These are phyloP conservation scores for Lota lota DNA, from an alignment of 2,113 vertebrate species.

Conservation along the genomic window DNA sequence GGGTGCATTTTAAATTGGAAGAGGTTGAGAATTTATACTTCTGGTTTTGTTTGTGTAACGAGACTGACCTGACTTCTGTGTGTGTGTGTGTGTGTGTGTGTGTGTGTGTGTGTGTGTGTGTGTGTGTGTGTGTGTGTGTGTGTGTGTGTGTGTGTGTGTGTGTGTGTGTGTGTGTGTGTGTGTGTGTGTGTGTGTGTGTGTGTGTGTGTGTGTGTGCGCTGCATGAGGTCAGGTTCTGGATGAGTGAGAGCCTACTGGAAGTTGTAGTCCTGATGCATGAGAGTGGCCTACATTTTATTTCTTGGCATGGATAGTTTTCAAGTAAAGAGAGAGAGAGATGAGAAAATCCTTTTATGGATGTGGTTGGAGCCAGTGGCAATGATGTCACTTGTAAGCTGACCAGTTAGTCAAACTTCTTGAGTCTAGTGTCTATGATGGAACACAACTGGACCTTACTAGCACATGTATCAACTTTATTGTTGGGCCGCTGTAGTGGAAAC, in stretches of 20 bases:
- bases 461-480: no score
- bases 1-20: conserved; percentile 24
- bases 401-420: conserved; percentile 18
- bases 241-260: conserved; percentile 26
- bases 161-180: conserved; percentile 26
- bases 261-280: conserved; percentile 20
- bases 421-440: conserved; percentile 40
- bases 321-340: conserved; percentile 38
- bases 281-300: conserved; percentile 35
- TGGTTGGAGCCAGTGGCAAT: conserved; percentile 27
- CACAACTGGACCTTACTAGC: conserved; percentile 1
- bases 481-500: no score
- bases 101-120: no score
- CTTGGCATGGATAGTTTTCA: conserved; percentile 39
- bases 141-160: conserved; percentile 25
- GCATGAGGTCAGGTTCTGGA: conserved; percentile 10
- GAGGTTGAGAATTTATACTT: conserved; percentile 23
- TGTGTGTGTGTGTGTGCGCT: conserved; percentile 13
- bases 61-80: conserved; percentile 13
- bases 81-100: conserved; percentile 9
- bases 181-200: conserved; percentile 27
- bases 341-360: conserved; percentile 64
- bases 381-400: conserved; percentile 34
- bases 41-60: conserved; percentile 18
- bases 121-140: no score